These are phyloP conservation scores for Uropsilus gracilis DNA, from an alignment of 2,113 vertebrate species.

Conservation along the genomic window DNA sequence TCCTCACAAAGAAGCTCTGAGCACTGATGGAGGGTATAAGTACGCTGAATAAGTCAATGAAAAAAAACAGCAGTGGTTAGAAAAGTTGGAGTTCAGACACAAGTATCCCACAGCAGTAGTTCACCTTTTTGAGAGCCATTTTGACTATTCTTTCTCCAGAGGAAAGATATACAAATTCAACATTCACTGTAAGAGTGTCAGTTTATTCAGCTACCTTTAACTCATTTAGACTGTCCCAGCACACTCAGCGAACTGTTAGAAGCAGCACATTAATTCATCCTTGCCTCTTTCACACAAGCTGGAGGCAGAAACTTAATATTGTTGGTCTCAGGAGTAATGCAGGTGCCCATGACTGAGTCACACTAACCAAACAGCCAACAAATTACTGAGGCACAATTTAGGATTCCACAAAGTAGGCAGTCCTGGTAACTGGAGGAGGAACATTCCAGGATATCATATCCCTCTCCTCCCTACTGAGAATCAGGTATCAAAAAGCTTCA, in stretches of 20 bases:
- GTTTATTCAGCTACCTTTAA: not conserved
- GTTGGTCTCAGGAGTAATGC: not conserved
- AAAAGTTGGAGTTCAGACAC: not conserved
- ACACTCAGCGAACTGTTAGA: not conserved
- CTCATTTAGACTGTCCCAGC: not conserved
- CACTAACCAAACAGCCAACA: not conserved
- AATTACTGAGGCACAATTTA: not conserved
- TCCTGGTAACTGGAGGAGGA: not conserved
- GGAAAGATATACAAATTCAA: not conserved
- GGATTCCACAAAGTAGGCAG: not conserved
- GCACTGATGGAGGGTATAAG: not conserved
- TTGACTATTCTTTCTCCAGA: not conserved
- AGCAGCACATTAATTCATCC: not conserved
- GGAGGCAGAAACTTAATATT: not conserved
- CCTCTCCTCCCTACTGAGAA: fast-evolving
- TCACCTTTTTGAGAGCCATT: not conserved
- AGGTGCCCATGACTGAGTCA: not conserved
- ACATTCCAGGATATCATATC: not conserved
- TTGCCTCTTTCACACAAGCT: not conserved
- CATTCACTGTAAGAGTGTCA: not conserved
- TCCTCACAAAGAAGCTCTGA: not conserved
- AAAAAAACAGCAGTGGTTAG: not conserved
- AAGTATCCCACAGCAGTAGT: not conserved
- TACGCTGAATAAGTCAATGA: not conserved
- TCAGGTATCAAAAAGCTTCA: not conserved